Conservation (phyloP, 2,888 invertebrate genomes). For the Philereme transversata region DNA sequence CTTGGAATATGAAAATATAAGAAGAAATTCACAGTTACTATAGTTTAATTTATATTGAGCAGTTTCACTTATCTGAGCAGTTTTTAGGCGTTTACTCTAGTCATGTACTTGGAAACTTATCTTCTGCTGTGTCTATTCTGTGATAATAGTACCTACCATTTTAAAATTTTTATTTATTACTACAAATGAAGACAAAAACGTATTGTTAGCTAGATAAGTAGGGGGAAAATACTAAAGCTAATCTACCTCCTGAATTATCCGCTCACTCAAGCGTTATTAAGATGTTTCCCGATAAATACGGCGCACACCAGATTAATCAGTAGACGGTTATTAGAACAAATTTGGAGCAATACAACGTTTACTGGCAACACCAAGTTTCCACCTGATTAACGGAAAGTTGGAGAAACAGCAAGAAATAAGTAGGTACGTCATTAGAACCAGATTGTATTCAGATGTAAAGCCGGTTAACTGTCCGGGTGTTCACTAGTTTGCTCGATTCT, state of each 20-base stretch:
- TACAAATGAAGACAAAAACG: too few relatives aligned
- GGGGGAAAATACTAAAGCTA: too few relatives aligned
- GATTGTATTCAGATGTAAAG: constrained; percentile 1
- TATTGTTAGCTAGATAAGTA: too few relatives aligned
- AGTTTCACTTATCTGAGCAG: constrained; percentile 1
- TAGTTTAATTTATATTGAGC: background rate
- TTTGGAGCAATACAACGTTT: constrained; percentile 39
- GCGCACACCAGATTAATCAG: constrained; percentile 20
- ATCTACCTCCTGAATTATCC: too few relatives aligned
- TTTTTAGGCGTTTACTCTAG: background rate
- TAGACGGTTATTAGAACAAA: constrained; percentile 27
- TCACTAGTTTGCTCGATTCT: too few relatives aligned
- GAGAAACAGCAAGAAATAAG: constrained; percentile 31
- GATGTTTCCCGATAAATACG: constrained; percentile 27
- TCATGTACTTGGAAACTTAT: too few relatives aligned
- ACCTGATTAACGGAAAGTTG: constrained; percentile 55
- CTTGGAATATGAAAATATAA: constrained; percentile 1
- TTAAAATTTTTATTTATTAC: too few relatives aligned
- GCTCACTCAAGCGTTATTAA: constrained; percentile 14
- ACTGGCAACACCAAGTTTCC: constrained; percentile 47
- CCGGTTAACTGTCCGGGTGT: background rate
- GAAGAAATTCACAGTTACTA: too few relatives aligned
- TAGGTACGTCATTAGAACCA: constrained; percentile 42
- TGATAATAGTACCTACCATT: too few relatives aligned
- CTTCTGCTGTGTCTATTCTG: too few relatives aligned